Evolutionary conservation across 2,113 vertebrate genomes (phyloP), one percentile per base, ranked within the genome.

Genomic region (Myiopsitta monachus): DNA sequence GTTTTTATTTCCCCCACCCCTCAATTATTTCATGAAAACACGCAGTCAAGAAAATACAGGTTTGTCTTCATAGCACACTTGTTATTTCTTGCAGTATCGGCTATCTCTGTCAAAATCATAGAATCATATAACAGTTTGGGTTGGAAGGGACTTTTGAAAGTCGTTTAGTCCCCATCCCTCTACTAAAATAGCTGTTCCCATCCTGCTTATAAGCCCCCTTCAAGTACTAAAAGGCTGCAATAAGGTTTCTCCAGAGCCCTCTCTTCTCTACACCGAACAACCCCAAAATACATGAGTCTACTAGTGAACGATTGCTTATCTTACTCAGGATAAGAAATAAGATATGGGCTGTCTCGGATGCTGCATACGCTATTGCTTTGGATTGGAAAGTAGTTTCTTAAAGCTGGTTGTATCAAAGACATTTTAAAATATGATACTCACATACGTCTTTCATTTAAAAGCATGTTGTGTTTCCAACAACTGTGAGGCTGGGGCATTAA

Each of bases 311-410:
- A 51, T 31, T 46, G n/a, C 31, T 88, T 87, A 9, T 57, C 52
- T 52, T 70, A n/a, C 2, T 85, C 44, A 46, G 61, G 63, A 38
- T 44, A 69, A 79, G 43, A 78, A 77, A 31, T 61, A 41, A 69
- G 57, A 36, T 31, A 12, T 1, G 7, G 46, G 39, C 52, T 55
- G 7, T 76, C 51, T 88, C 62, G 61, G 59, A 73, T 85, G 54
- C 75, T 92, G 82, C 26, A 19, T 23, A 11, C 1, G 1, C 68
- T 68, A 1, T 87, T 76, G 41, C 73, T 87, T 82, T 95, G 66
- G 44, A 43, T 85, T 93, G 91, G 57, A 92, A 91, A 83, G 82
- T 52, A n/a, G 33, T 66, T 96, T 88, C n/a, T 74, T 92, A 43
- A 75, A 91, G 82, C 81, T 82, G 74, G 30, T 90, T 87, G 6